A percentile compares a stretch with the other conserved stretches of the same genome.
phyloP scores from a whole-genome alignment of 2,797 vertebrate genomes.

The Myotis pilosus region DNA sequence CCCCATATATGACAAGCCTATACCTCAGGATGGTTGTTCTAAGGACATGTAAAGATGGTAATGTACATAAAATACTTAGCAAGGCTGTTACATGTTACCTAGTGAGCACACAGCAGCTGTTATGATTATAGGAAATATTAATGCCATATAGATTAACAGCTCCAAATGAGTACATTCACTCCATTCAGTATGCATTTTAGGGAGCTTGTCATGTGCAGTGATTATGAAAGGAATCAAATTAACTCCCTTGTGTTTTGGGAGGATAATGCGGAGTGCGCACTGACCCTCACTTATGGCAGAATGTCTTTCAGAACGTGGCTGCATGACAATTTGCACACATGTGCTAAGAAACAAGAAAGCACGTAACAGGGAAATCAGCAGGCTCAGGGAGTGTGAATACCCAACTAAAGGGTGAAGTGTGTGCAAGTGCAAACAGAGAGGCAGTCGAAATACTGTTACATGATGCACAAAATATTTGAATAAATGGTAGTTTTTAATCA shows the following conservation, averaged over 20 bases:
- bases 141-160: constrained; percentile 31
- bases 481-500: constrained; percentile 85
- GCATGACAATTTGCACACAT: neutral
- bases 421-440: neutral
- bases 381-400: neutral
- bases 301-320: neutral
- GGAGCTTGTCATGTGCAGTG: neutral
- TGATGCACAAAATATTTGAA: constrained; percentile 85
- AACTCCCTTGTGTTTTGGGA: neutral
- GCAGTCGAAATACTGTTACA: constrained; percentile 56
- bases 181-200: constrained; percentile 31
- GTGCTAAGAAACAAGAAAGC: neutral
- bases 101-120: constrained; percentile 28
- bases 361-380: neutral
- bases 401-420: neutral
- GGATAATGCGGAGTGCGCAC: neutral
- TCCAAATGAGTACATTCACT: constrained; percentile 44
- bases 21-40: neutral
- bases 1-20: neutral
- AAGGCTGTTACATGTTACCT: neutral
- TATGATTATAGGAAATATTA: constrained; percentile 53
- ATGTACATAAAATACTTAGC: neutral
- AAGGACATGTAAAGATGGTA: neutral
- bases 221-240: constrained; percentile 45
- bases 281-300: neutral